Conservation (phyloP, 2,888 invertebrate genomes). For the Lobophora halterata region DNA sequence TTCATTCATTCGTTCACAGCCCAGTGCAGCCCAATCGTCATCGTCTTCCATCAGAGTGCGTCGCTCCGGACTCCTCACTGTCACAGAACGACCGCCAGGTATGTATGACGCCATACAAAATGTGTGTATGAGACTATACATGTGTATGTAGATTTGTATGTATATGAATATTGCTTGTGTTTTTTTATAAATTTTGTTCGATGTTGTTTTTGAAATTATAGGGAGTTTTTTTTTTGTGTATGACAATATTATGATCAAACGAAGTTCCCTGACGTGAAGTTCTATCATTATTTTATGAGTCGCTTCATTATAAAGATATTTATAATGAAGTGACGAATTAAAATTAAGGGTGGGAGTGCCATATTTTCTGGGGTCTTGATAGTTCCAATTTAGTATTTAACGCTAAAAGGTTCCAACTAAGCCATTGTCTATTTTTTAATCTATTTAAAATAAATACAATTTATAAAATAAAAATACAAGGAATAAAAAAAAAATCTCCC, state of each 20-base stretch:
- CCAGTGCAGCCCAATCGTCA: slow-evolving; percentile 71
- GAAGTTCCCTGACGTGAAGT: no score
- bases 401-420: no score
- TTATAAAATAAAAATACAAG: background rate
- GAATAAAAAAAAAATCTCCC: background rate
- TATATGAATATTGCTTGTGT: slow-evolving; percentile 20
- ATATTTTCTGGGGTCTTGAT: no score
- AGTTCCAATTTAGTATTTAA: no score
- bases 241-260: no score
- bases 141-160: background rate
- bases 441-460: no score
- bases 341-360: no score
- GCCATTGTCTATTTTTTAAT: no score
- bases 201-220: slow-evolving; percentile 6
- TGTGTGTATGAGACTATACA: background rate
- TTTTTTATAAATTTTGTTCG: slow-evolving; percentile 6
- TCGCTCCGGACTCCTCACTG: slow-evolving; percentile 91
- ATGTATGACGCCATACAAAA: slow-evolving; percentile 25
- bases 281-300: no score
- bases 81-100: slow-evolving; percentile 94
- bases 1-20: slow-evolving; percentile 37
- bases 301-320: no score
- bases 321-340: no score
- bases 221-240: slow-evolving; percentile 5
- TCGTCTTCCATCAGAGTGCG: slow-evolving; percentile 84